A percentile compares a stretch with the other conserved stretches of the same genome.
phyloP scores from a whole-genome alignment of 1,140 invertebrate genomes.

The Batillaria attramentaria region DNA sequence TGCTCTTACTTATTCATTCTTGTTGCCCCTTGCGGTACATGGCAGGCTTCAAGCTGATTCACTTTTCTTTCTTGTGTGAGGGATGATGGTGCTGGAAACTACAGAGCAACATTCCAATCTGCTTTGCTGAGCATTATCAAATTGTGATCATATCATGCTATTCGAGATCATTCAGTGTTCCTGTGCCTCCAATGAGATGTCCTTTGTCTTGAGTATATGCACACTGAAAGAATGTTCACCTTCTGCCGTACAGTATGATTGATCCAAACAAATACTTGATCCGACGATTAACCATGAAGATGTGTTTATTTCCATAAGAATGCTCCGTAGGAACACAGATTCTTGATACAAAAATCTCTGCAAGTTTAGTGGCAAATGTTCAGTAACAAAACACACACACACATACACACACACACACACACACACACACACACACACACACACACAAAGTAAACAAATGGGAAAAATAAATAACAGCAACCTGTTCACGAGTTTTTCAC shows the following conservation, averaged over 20 bases:
- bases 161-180: no score
- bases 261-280: background rate
- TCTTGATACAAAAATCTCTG: no score
- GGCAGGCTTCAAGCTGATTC: no score
- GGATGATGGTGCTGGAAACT: no score
- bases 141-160: no score
- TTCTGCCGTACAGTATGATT: background rate
- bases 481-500: background rate
- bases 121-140: no score
- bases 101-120: no score
- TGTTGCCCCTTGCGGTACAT: no score
- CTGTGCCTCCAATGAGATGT: no score
- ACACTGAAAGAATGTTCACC: background rate
- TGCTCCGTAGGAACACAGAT: background rate
- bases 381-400: background rate
- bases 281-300: background rate
- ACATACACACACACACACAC: background rate
- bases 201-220: background rate
- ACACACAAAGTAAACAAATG: background rate
- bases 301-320: background rate
- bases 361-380: background rate
- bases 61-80: no score
- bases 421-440: background rate
- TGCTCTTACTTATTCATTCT: no score
- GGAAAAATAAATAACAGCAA: background rate